Conservation (phyloP, 2,888 invertebrate species). For the Epinotia bilunana region DNA sequence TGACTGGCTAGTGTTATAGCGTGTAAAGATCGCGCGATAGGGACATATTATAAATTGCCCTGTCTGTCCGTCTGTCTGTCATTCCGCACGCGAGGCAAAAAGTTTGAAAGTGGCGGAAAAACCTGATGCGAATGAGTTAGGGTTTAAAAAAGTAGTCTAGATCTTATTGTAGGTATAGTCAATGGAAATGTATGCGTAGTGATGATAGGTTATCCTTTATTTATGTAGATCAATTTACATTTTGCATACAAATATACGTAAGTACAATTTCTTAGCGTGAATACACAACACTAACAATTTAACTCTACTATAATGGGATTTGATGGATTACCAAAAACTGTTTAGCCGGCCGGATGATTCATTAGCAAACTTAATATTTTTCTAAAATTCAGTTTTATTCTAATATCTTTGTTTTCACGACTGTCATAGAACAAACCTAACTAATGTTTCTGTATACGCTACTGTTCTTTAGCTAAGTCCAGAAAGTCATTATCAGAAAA, state of each 20-base stretch:
- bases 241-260: neutral
- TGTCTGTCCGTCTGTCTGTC: slow-evolving; percentile 82
- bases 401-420: too few relatives aligned
- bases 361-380: too few relatives aligned
- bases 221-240: neutral
- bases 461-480: too few relatives aligned
- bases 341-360: too few relatives aligned
- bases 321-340: too few relatives aligned
- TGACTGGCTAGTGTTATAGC: slow-evolving; percentile 55
- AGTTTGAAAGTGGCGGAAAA: slow-evolving; percentile 57
- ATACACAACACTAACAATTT: too few relatives aligned
- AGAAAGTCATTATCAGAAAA: too few relatives aligned
- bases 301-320: too few relatives aligned
- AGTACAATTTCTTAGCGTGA: too few relatives aligned
- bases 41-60: slow-evolving; percentile 83
- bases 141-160: slow-evolving; percentile 3
- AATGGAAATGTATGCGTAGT: slow-evolving; percentile 1
- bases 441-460: too few relatives aligned
- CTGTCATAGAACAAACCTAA: too few relatives aligned
- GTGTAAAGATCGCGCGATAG: slow-evolving; percentile 74
- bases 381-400: too few relatives aligned
- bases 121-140: slow-evolving; percentile 23
- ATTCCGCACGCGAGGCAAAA: slow-evolving; percentile 81
- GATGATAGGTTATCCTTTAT: neutral
- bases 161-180: neutral